Percentiles rank a stretch among this genome's conserved stretches.
Conservation (phyloP, 2,888 invertebrate genomes). For the Crioceris asparagi region DNA sequence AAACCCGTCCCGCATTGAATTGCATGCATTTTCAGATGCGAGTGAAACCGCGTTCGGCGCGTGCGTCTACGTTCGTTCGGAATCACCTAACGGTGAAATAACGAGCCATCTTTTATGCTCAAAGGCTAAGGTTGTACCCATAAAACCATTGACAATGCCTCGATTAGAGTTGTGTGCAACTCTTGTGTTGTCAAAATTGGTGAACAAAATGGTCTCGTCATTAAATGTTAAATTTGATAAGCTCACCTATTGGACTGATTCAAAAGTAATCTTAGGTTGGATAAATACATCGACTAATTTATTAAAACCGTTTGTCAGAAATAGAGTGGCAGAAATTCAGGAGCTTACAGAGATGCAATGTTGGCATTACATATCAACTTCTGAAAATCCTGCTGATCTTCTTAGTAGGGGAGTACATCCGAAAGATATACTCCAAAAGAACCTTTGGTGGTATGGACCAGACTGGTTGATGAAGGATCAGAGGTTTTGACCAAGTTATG, state of each 20-base stretch:
- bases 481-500: too few species aligned
- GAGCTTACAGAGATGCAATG: not conserved
- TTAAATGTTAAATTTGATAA: not conserved
- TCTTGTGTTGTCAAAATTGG: not conserved
- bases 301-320: not conserved
- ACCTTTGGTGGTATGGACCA: too few species aligned
- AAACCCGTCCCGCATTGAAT: not conserved
- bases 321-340: conserved; percentile 1
- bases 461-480: too few species aligned
- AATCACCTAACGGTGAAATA: too few species aligned
- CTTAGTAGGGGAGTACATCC: too few species aligned
- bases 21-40: not conserved
- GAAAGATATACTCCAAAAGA: too few species aligned
- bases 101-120: too few species aligned
- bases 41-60: not conserved
- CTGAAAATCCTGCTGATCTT: too few species aligned
- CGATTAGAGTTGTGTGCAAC: not conserved
- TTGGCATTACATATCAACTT: not conserved
- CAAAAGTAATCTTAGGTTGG: not conserved
- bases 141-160: not conserved
- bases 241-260: not conserved
- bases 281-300: not conserved
- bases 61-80: not conserved
- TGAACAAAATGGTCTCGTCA: not conserved
- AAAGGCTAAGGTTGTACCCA: too few species aligned